Evolutionary conservation across 1,140 invertebrate genomes (phyloP), one percentile per base, ranked within the genome.

Genomic region (Drosophila ficusphila): DNA sequence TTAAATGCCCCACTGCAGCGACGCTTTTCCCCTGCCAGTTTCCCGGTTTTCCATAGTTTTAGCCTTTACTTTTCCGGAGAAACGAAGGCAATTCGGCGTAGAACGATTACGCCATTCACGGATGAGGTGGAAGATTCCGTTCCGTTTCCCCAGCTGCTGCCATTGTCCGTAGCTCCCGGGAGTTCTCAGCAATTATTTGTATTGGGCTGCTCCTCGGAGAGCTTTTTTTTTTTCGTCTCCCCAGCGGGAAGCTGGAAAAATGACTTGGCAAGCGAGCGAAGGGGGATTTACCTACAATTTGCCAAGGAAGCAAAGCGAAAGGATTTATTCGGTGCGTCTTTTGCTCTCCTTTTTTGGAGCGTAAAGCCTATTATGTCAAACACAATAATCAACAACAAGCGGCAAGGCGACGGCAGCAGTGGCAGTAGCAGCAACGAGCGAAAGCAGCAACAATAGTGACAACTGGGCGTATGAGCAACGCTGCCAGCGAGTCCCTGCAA

Each of bases 291-390:
- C 82, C 65, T 89, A 89, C 82, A 88, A 88, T 82, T 89, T 89
- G 83, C 77, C 74, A 60, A 78, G 57, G 77, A 78, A 75, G 77
- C 78, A 88, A 78, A 51, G 74, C 81, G 53, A 76, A 81, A 61
- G 76, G 72, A 74, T 86, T 85, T 73, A 65, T 73, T 62, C 41
- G 68, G 31, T 60, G 48, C 52, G 44, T 70, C 51, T 52, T 53
- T 52, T 41, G n/a, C 51, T 33, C 12, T 64, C 36, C 74, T 79
- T 88, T 88, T 88, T 89, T 88, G 73, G 83, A 83, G 78, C 83
- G 78, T 83, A 88, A 88, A 88, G 88, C 78, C 86, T 88, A 90
- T 90, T 90, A 90, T 88, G 88, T 83, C 86, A 83, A 90, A 90
- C 86, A 90, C 81, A 90, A 90, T 90, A 90, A 90, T 90, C 86